Percentiles rank a stretch among this genome's conserved stretches.
Conservation (phyloP, 2,888 invertebrate species). For the Tetanocera ferruginea region DNA sequence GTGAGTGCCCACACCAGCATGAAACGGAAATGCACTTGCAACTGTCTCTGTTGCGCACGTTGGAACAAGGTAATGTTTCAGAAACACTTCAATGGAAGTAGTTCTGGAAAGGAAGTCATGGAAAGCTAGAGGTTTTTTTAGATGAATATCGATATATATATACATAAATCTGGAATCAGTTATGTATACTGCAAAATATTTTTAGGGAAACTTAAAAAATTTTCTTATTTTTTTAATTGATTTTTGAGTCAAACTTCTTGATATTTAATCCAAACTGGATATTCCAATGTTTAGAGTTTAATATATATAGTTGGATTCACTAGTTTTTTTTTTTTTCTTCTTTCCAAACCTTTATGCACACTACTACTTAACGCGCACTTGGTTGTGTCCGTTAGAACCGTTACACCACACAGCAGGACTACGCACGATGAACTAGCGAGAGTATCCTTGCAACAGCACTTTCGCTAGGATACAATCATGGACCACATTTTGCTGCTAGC, state of each 20-base stretch:
- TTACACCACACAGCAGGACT: constrained; percentile 66
- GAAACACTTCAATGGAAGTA: background rate
- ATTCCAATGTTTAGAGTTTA: background rate
- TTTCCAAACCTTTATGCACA: constrained; percentile 1
- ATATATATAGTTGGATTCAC: background rate
- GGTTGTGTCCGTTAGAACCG: constrained; percentile 46
- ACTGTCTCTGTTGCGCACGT: constrained; percentile 48
- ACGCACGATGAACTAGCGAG: constrained; percentile 67
- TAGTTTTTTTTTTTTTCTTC: background rate
- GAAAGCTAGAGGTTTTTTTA: background rate
- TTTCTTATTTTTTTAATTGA: background rate
- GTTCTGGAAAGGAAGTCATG: background rate
- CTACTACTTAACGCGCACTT: background rate
- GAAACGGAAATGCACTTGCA: constrained; percentile 47
- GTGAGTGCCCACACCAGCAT: background rate
- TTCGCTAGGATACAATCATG: constrained; percentile 56
- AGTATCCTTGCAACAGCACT: constrained; percentile 54
- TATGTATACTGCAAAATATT: no score
- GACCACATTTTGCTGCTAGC: constrained; percentile 58
- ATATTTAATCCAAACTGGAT: background rate
- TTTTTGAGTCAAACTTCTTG: background rate
- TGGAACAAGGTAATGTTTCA: constrained; percentile 17
- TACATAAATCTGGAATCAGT: no score
- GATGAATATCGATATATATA: background rate
- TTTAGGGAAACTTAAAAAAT: background rate